Evolutionary conservation across 64 coral and sea anemone genomes (phyloP).

Genomic region (Hydrozoanthus tunicans): DNA sequence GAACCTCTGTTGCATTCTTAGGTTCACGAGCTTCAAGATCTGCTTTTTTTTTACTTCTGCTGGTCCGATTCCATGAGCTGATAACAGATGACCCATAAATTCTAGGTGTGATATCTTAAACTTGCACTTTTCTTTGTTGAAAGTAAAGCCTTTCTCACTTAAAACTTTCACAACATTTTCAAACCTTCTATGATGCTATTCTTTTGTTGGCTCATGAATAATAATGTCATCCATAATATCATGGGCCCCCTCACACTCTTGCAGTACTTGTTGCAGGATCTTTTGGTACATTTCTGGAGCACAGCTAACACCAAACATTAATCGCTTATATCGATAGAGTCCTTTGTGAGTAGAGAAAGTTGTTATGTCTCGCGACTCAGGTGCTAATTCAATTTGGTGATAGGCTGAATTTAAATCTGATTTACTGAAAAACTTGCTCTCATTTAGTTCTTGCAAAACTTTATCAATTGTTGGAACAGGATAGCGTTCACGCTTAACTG

Average conservation of each 20-base stretch:
- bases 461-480: neutral
- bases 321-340: no score
- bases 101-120: slow-evolving; percentile 37
- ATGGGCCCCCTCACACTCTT: slow-evolving; percentile 5
- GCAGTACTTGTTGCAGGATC: slow-evolving; percentile 17
- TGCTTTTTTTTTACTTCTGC: slow-evolving; percentile 50
- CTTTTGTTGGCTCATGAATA: slow-evolving; percentile 26
- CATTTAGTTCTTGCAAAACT: neutral
- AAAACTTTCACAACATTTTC: slow-evolving; percentile 23
- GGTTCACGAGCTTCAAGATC: slow-evolving; percentile 38
- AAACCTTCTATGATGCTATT: slow-evolving; percentile 47
- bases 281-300: slow-evolving; percentile 29
- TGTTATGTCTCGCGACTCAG: no score
- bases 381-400: no score
- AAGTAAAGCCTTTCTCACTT: neutral
- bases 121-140: no score
- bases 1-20: slow-evolving; percentile 28
- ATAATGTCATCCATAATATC: slow-evolving; percentile 54
- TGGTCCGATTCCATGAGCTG: slow-evolving; percentile 41
- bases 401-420: neutral
- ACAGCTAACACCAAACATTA: neutral
- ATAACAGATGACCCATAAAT: neutral
- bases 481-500: neutral
- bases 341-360: no score
- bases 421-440: neutral